Conservation (phyloP, 2,888 invertebrate species). For the Argyresthia goedartella region DNA sequence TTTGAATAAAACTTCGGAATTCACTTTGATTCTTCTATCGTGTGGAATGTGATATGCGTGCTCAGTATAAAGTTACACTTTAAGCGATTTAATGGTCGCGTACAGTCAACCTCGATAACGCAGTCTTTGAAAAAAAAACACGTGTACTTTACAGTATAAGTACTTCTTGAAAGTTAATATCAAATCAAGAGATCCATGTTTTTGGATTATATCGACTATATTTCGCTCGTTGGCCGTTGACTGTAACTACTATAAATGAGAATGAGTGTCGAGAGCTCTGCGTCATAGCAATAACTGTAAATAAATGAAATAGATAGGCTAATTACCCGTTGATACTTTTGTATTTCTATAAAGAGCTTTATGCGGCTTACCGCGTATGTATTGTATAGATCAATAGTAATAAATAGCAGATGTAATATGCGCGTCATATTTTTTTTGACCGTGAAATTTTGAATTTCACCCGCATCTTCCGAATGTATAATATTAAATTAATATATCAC, state of each 20-base stretch:
- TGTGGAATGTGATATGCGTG: too few species aligned
- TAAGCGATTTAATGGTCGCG: too few species aligned
- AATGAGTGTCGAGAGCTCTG: conserved; percentile 53
- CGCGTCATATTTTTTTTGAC: conserved; percentile 17
- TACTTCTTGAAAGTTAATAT: too few species aligned
- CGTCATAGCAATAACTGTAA: conserved; percentile 55
- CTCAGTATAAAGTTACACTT: too few species aligned
- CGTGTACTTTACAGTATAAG: too few species aligned
- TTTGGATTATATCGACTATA: too few species aligned
- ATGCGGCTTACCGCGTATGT: conserved; percentile 43
- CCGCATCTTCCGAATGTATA: conserved; percentile 40
- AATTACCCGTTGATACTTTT: conserved; percentile 53
- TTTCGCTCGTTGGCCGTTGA: too few species aligned
- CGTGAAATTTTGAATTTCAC: conserved; percentile 65
- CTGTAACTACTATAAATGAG: conserved; percentile 14
- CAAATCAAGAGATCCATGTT: too few species aligned
- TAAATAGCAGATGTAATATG: conserved; percentile 16
- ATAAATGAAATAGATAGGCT: conserved; percentile 58
- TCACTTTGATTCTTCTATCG: too few species aligned
- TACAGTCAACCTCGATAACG: too few species aligned
- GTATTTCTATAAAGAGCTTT: conserved; percentile 69
- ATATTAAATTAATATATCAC: neutral
- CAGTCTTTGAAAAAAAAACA: too few species aligned
- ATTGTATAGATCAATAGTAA: conserved; percentile 49
- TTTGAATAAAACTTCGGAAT: neutral